Evolutionary conservation across 2,888 invertebrate species (phyloP).

Genomic region (Acrocyrtus sp.): DNA sequence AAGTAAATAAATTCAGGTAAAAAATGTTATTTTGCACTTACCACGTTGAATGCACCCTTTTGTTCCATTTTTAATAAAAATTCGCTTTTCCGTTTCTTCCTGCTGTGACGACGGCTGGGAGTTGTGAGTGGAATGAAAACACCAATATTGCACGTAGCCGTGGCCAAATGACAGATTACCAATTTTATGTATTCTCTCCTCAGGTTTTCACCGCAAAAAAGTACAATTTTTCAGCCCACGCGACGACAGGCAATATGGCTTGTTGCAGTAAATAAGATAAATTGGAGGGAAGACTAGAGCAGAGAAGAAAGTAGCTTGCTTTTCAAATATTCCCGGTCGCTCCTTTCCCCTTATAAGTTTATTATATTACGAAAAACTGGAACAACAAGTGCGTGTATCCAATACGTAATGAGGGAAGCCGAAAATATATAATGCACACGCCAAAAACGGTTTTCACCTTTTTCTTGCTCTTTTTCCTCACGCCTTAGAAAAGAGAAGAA

Average conservation of each 20-base stretch:
- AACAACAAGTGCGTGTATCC: conserved; percentile 21
- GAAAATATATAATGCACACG: background rate
- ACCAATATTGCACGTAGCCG: background rate
- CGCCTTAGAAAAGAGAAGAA: too few relatives aligned
- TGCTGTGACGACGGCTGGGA: background rate
- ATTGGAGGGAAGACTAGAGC: conserved; percentile 29
- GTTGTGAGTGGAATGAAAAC: too few relatives aligned
- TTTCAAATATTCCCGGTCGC: too few relatives aligned
- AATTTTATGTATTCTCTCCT: too few relatives aligned
- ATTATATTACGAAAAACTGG: background rate
- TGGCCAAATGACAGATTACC: background rate
- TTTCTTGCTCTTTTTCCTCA: conserved; percentile 1
- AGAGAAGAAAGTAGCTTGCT: conserved; percentile 14
- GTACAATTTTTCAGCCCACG: too few relatives aligned
- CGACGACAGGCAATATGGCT: too few relatives aligned
- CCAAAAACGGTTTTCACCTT: background rate
- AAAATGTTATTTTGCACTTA: conserved; percentile 21
- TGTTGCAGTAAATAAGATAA: conserved; percentile 33
- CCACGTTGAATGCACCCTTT: conserved; percentile 42
- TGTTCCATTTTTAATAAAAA: conserved; percentile 41
- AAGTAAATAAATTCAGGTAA: too few relatives aligned
- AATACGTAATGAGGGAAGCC: conserved; percentile 2
- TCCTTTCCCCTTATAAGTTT: background rate
- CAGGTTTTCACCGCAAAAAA: too few relatives aligned
- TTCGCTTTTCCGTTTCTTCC: background rate